A percentile compares a stretch with the other conserved stretches of the same genome.
phyloP scores from a whole-genome alignment of 2,113 vertebrate genomes.

The Phasianus colchicus region DNA sequence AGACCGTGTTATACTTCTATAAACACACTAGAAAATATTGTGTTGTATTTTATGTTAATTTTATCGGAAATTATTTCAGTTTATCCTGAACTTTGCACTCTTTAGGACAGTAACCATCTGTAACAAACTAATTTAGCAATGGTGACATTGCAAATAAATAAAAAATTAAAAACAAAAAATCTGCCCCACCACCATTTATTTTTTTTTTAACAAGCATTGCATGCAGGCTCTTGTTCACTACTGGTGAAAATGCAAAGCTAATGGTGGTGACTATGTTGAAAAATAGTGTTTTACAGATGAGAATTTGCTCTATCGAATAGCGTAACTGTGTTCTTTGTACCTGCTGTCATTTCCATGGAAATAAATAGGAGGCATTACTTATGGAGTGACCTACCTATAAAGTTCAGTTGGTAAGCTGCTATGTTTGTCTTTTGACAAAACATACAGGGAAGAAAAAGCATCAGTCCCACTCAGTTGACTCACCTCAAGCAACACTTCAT shows the following conservation, averaged over 20 bases:
- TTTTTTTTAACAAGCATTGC: too few relatives aligned
- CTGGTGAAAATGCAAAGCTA: too few relatives aligned
- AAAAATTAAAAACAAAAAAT: too few relatives aligned
- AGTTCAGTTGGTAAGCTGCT: neutral
- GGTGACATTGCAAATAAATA: too few relatives aligned
- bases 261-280: too few relatives aligned
- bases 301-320: too few relatives aligned
- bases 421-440: neutral
- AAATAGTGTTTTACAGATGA: too few relatives aligned
- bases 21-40: neutral
- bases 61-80: neutral
- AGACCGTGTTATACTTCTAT: neutral
- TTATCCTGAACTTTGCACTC: neutral
- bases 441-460: neutral
- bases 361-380: too few relatives aligned
- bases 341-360: too few relatives aligned
- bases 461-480: neutral
- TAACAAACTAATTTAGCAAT: neutral
- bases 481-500: neutral
- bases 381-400: neutral
- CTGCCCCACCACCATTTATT: too few relatives aligned
- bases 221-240: too few relatives aligned
- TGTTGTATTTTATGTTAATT: neutral
- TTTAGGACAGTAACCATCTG: neutral
- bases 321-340: too few relatives aligned